Evolutionary conservation across 2,113 vertebrate genomes (phyloP).

Genomic region (Cavia porcellus): DNA sequence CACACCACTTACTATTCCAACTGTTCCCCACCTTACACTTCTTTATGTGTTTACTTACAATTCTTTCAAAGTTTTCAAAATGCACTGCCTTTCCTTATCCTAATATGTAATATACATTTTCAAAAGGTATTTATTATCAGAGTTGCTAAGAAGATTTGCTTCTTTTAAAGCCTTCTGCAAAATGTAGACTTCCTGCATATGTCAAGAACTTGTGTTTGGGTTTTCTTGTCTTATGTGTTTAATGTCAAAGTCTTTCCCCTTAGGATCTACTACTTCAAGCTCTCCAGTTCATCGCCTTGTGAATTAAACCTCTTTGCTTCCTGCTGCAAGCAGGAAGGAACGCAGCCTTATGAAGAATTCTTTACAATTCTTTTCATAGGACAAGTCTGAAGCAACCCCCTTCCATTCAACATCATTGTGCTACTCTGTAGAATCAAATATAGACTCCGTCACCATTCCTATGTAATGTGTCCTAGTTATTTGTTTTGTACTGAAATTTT

Average conservation of each 20-base stretch:
- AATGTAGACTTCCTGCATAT: not conserved
- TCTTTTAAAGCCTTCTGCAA: slow-evolving; percentile 6
- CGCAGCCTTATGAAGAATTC: not conserved
- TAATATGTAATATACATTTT: slow-evolving; percentile 6
- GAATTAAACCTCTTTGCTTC: slow-evolving; percentile 28
- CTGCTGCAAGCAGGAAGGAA: not conserved
- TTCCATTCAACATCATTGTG: not conserved
- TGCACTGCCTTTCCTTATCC: not conserved
- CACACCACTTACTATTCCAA: slow-evolving; percentile 43
- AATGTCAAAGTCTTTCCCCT: not conserved
- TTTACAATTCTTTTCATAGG: not conserved
- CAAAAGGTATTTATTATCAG: slow-evolving; percentile 6
- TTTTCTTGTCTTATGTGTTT: slow-evolving; percentile 47
- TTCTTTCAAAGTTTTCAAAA: slow-evolving; percentile 43
- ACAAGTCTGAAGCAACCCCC: not conserved
- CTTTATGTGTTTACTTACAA: not conserved
- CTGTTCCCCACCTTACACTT: not conserved
- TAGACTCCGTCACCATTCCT: not conserved
- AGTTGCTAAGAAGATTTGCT: slow-evolving; percentile 46
- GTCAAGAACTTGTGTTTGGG: not conserved
- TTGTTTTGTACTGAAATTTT: slow-evolving; percentile 28
- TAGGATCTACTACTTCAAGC: not conserved
- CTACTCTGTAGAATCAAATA: not conserved
- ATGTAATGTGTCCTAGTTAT: not conserved
- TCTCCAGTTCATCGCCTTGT: not conserved